Conservation (phyloP, 2,797 vertebrate species). For the Protonibea diacanthus region DNA sequence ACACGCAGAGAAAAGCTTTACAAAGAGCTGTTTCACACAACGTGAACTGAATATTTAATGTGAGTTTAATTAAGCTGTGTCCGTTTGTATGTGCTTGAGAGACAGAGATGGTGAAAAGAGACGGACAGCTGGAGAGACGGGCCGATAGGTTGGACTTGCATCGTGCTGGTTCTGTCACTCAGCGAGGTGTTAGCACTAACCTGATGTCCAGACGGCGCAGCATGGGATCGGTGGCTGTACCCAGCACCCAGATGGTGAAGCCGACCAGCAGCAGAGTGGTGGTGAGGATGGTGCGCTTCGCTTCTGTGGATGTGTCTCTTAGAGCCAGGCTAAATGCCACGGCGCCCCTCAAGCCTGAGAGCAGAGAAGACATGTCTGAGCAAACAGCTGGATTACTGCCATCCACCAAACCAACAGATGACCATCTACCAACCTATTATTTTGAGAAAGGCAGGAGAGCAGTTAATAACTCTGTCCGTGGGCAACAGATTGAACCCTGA, state of each 20-base stretch:
- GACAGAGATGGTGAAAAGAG: background rate
- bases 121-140: slow-evolving; percentile 4
- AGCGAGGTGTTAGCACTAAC: slow-evolving; percentile 71
- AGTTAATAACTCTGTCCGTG: slow-evolving; percentile 31
- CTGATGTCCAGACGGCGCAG: slow-evolving; percentile 88
- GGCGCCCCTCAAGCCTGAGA: slow-evolving; percentile 87
- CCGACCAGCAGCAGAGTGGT: slow-evolving; percentile 87
- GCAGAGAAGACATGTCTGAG: slow-evolving; percentile 33
- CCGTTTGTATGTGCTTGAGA: background rate
- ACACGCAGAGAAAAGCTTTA: slow-evolving; percentile 26
- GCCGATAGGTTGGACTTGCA: background rate
- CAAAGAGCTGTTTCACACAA: slow-evolving; percentile 35
- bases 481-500: slow-evolving; percentile 34
- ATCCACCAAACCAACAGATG: slow-evolving; percentile 49
- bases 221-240: slow-evolving; percentile 84
- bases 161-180: background rate
- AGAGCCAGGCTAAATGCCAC: slow-evolving; percentile 89
- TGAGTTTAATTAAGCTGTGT: slow-evolving; percentile 21
- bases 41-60: slow-evolving; percentile 29
- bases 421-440: slow-evolving; percentile 22
- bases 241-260: slow-evolving; percentile 88
- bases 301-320: slow-evolving; percentile 80
- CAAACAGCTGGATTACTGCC: slow-evolving; percentile 30
- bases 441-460: slow-evolving; percentile 15
- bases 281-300: slow-evolving; percentile 86